These are phyloP conservation scores for Gobio occitaniae DNA, from an alignment of 2,797 vertebrate species.

Conservation along the genomic window DNA sequence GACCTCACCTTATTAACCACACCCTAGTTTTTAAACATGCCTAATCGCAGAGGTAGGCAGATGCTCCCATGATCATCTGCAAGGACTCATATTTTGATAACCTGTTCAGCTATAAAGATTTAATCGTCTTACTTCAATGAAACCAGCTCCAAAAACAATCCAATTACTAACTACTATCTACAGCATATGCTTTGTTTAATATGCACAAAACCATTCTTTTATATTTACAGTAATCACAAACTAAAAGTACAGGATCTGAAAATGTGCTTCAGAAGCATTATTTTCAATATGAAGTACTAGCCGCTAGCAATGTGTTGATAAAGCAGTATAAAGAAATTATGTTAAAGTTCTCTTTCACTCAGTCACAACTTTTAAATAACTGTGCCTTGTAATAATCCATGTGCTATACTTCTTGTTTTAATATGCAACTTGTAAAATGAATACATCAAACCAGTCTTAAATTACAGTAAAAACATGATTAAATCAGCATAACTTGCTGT, in stretches of 20 bases:
- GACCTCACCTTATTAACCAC: slow-evolving; percentile 59
- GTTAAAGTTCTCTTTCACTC: not conserved
- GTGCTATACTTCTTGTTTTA: not conserved
- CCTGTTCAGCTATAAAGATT: not conserved
- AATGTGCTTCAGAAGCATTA: not conserved
- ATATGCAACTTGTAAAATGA: not conserved
- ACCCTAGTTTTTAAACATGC: slow-evolving; percentile 46
- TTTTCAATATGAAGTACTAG: not conserved
- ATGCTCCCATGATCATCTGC: slow-evolving; percentile 2
- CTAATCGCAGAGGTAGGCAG: not conserved
- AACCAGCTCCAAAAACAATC: not conserved
- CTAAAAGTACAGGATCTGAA: not conserved
- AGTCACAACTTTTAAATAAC: not conserved
- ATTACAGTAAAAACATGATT: not conserved
- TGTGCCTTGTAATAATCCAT: not conserved
- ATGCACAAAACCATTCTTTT: not conserved
- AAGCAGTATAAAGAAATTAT: not conserved
- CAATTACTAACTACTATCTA: not conserved
- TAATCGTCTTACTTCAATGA: not conserved
- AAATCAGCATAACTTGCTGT: not conserved
- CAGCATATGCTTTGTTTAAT: not conserved
- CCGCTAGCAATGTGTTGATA: not conserved
- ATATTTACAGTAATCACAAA: slow-evolving; percentile 8
- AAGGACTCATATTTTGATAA: not conserved
- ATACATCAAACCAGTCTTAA: not conserved